Percentiles rank a stretch among this genome's conserved stretches.
These are phyloP conservation scores for Thaumetopoea pityocampa DNA, from an alignment of 1,140 invertebrate genomes.

Conservation along the genomic window DNA sequence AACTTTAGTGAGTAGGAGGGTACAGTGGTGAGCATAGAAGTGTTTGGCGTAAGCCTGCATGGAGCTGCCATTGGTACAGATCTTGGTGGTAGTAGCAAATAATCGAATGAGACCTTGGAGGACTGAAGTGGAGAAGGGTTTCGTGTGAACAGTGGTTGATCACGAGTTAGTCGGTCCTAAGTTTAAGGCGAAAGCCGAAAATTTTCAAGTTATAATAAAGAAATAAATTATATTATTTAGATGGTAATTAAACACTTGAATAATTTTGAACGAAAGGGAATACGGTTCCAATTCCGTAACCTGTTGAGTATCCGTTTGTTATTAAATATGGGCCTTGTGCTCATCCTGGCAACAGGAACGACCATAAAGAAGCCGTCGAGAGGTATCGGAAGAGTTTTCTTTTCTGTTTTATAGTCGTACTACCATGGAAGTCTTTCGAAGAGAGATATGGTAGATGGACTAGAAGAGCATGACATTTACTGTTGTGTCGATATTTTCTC, in stretches of 20 bases:
- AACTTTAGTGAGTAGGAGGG: slow-evolving; percentile 80
- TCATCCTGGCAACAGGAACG: slow-evolving; percentile 68
- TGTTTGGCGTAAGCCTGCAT: slow-evolving; percentile 85
- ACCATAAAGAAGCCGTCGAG: slow-evolving; percentile 82
- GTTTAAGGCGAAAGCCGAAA: slow-evolving; percentile 80
- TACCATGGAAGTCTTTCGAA: slow-evolving; percentile 85
- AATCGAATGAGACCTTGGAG: slow-evolving; percentile 89
- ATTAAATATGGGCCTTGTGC: slow-evolving; percentile 66
- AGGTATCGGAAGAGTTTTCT: slow-evolving; percentile 88
- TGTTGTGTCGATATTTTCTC: slow-evolving; percentile 81
- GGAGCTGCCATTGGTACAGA: slow-evolving; percentile 89
- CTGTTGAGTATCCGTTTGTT: slow-evolving; percentile 81
- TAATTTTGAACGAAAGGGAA: slow-evolving; percentile 83
- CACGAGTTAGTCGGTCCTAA: slow-evolving; percentile 93
- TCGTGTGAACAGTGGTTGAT: slow-evolving; percentile 93
- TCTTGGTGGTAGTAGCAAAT: slow-evolving; percentile 94
- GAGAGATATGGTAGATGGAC: slow-evolving; percentile 82
- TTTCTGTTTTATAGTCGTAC: slow-evolving; percentile 85
- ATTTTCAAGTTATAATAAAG: slow-evolving; percentile 67
- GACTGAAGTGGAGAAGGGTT: slow-evolving; percentile 94
- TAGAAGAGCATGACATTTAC: slow-evolving; percentile 84
- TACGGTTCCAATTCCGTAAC: slow-evolving; percentile 85
- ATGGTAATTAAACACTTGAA: slow-evolving; percentile 59
- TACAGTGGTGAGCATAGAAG: slow-evolving; percentile 85
- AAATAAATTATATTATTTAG: background rate